phyloP scores from a whole-genome alignment of 2,888 invertebrate species.

The Sipunculus nudus region DNA sequence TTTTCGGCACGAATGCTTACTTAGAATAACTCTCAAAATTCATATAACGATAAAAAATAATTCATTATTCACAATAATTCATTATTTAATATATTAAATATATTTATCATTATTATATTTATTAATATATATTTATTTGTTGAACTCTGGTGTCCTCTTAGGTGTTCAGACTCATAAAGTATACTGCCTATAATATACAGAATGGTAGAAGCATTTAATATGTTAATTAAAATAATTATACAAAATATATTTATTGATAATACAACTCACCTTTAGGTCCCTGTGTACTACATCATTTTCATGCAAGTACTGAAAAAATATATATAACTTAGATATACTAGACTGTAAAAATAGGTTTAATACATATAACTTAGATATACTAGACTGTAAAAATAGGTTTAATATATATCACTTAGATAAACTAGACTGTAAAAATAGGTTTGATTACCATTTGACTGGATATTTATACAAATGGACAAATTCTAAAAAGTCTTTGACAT shows the following conservation, averaged over 20 bases:
- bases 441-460: no score
- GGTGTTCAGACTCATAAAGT: no score
- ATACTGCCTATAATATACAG: neutral
- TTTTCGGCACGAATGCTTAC: no score
- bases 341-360: neutral
- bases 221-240: neutral
- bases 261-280: slow-evolving; percentile 58
- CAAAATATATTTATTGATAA: neutral
- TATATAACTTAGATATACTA: neutral
- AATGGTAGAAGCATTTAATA: neutral
- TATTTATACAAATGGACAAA: no score
- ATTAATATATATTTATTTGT: no score
- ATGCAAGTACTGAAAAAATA: slow-evolving; percentile 58
- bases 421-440: neutral
- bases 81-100: no score
- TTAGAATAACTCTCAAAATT: no score
- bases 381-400: neutral
- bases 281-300: slow-evolving; percentile 60
- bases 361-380: neutral
- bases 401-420: neutral
- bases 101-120: no score
- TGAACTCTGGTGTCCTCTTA: no score
- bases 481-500: no score
- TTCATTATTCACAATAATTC: no score
- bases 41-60: no score